Conservation (phyloP, 1,140 invertebrate species). For the Solenopsis invicta region DNA sequence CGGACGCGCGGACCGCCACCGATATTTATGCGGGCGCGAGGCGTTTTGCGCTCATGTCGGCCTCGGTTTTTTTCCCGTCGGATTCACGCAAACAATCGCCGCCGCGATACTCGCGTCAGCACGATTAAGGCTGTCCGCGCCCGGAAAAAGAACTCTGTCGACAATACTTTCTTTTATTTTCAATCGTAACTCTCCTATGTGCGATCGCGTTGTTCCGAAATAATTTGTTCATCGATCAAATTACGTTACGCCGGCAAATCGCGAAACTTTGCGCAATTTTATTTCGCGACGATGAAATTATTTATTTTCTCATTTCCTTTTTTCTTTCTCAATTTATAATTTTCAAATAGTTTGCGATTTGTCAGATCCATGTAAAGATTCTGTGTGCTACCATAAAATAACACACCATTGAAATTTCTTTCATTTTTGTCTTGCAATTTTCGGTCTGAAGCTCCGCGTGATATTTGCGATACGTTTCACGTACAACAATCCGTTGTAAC, state of each 20-base stretch:
- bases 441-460: neutral
- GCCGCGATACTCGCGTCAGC: neutral
- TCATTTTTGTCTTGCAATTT: conserved; percentile 19
- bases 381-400: no score
- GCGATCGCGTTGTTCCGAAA: neutral
- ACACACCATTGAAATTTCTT: neutral
- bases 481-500: conserved; percentile 53
- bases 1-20: conserved; percentile 60
- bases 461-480: conserved; percentile 41
- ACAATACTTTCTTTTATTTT: neutral
- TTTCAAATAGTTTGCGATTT: conserved; percentile 6
- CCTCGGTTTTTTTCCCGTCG: neutral
- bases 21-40: conserved; percentile 53
- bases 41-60: neutral
- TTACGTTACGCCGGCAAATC: neutral
- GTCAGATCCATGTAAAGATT: neutral
- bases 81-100: conserved; percentile 6
- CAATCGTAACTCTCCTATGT: neutral
- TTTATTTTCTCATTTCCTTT: neutral
- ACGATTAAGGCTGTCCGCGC: neutral
- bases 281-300: conserved; percentile 11
- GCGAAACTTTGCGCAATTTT: neutral
- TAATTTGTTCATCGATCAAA: conserved; percentile 2
- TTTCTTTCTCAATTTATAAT: neutral
- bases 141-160: neutral